These are phyloP conservation scores for Sander lucioperca DNA, from an alignment of 2,113 vertebrate species.

Conservation along the genomic window DNA sequence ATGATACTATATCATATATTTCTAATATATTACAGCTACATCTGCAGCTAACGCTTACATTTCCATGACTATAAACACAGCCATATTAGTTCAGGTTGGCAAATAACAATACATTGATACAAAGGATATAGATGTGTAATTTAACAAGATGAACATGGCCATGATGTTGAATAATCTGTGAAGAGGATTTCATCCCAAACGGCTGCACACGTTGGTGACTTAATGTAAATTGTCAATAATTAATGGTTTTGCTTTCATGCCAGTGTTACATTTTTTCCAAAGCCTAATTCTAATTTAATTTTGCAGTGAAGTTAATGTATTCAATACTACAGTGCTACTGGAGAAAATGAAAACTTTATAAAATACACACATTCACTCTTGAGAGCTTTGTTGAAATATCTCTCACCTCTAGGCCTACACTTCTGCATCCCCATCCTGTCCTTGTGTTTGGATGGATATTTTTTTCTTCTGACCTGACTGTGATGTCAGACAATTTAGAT, in stretches of 20 bases:
- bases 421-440: neutral
- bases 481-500: neutral
- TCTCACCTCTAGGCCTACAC: too few relatives aligned
- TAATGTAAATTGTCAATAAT: neutral
- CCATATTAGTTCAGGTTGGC: neutral
- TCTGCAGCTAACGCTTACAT: neutral
- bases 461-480: neutral
- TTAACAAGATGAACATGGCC: neutral
- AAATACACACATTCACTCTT: neutral
- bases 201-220: too few relatives aligned
- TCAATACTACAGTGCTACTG: neutral
- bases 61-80: neutral
- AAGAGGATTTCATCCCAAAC: neutral
- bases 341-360: neutral
- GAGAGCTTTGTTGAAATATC: neutral
- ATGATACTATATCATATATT: neutral
- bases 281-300: neutral
- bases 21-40: neutral
- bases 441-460: neutral
- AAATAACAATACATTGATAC: neutral
- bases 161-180: neutral
- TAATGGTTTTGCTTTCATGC: neutral
- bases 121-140: neutral
- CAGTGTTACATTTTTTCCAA: neutral
- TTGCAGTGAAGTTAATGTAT: neutral